phyloP scores from a whole-genome alignment of 2,113 vertebrate genomes.

The Apodemus speciosus region DNA sequence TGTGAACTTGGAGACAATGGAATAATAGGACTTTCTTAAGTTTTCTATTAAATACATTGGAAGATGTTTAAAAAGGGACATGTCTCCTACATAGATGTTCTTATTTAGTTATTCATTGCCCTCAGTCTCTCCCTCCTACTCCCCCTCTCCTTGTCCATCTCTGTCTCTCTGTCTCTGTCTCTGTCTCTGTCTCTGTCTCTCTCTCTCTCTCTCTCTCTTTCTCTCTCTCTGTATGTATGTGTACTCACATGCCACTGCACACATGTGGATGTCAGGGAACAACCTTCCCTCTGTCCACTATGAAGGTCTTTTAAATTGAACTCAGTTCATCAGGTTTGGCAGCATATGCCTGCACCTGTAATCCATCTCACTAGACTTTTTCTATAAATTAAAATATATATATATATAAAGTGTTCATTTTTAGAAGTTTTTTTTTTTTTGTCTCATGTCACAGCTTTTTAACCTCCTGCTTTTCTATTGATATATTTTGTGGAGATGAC shows the following conservation, averaged over 20 bases:
- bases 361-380: too few species aligned
- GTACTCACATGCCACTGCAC: background rate
- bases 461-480: background rate
- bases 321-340: background rate
- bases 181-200: too few species aligned
- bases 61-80: background rate
- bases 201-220: too few species aligned
- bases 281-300: background rate
- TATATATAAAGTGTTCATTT: background rate
- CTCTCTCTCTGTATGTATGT: background rate
- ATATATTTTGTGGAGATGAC: background rate
- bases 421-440: background rate
- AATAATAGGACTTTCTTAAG: background rate
- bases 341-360: background rate
- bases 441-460: background rate
- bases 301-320: too few species aligned
- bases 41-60: background rate
- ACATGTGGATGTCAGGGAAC: background rate
- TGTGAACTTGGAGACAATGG: background rate
- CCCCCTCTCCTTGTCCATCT: too few species aligned
- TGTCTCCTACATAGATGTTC: background rate
- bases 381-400: background rate
- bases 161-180: too few species aligned
- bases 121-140: too few species aligned
- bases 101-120: background rate